Evolutionary conservation across 2,888 invertebrate species (phyloP), one percentile per base, ranked within the genome.

Genomic region (Bruchidius siliquastri): DNA sequence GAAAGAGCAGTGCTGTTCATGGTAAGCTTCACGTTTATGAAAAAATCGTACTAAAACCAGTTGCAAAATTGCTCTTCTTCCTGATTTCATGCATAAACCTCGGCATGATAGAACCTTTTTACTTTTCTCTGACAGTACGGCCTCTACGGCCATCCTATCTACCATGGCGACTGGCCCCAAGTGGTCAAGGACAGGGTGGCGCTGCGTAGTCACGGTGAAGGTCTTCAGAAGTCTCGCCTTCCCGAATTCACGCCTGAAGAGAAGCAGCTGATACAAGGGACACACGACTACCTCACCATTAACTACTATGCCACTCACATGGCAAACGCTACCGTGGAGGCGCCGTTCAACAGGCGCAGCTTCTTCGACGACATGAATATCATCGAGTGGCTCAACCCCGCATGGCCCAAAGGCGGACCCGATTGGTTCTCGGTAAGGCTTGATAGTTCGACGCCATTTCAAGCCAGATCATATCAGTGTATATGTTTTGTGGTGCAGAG

Each of bases 221-320:
- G 90, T 8, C 91, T 88, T 77, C 80, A 85, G 0, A 85, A 88
- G 20, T 92, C 93, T 0, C 88, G 92, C 13, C 86, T 93, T 4
- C 93, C 93, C 0, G 82, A 81, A 74, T 91, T 93, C 80, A 90
- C 90, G 0, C 26, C 81, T 0, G 87, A 90, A 26, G 92, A 94
- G 87, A 87, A 92, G 4, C 83, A 86, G 8, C 86, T 87, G 72
- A 90, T 94, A 32, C 86, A 85, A 30, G 91, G 89, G 0, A 90
- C 93, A 0, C 88, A 88, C 0, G 94, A 96, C 83, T 94, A 92
- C 84, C 87, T 95, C 72, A 94, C 93, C 0, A 83, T 95, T 6
- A 95, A 95, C 83, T 90, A 92, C 74, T 96, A 95, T 82, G 91
- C 93, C 0, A 88, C 91, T 0, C 86, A 87, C 77, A 79, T 91